Percentiles rank a stretch among this genome's conserved stretches.
These are phyloP conservation scores for Ischnura elegans DNA, from an alignment of 2,888 invertebrate species.

Conservation along the genomic window DNA sequence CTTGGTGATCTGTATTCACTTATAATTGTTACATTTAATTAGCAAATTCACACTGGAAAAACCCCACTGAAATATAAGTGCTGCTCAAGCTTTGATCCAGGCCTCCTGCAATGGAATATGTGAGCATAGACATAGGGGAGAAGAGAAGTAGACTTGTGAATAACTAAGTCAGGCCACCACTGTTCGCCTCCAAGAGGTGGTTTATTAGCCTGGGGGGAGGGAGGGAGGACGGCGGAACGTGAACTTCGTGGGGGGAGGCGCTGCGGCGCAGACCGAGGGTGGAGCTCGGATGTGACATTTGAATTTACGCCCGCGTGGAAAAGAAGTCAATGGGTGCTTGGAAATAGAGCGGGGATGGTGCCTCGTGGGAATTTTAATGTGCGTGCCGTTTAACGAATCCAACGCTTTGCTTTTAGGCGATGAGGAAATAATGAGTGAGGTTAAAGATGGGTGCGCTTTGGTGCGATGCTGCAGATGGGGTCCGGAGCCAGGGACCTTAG, in stretches of 20 bases:
- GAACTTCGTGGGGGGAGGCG: neutral
- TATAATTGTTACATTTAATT: too few relatives aligned
- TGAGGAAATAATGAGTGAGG: neutral
- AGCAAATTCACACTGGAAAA: too few relatives aligned
- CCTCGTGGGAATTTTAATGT: neutral
- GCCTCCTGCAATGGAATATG: too few relatives aligned
- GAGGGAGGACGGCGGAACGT: neutral
- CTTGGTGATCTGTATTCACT: too few relatives aligned
- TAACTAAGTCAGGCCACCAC: neutral
- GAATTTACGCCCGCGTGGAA: neutral
- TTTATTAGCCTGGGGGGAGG: neutral
- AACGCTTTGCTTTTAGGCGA: neutral
- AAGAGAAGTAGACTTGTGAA: neutral
- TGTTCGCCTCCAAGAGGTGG: neutral
- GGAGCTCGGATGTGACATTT: neutral
- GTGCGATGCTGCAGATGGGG: neutral
- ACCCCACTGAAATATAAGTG: too few relatives aligned
- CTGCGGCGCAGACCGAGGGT: neutral
- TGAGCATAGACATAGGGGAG: too few relatives aligned
- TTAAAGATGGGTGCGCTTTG: neutral
- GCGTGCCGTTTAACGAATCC: slow-evolving; percentile 1
- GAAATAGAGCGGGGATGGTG: neutral
- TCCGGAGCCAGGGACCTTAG: neutral
- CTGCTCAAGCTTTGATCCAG: too few relatives aligned
- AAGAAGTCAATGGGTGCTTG: neutral